phyloP scores from a whole-genome alignment of 2,888 invertebrate genomes.

The Cephus rjabovi region DNA sequence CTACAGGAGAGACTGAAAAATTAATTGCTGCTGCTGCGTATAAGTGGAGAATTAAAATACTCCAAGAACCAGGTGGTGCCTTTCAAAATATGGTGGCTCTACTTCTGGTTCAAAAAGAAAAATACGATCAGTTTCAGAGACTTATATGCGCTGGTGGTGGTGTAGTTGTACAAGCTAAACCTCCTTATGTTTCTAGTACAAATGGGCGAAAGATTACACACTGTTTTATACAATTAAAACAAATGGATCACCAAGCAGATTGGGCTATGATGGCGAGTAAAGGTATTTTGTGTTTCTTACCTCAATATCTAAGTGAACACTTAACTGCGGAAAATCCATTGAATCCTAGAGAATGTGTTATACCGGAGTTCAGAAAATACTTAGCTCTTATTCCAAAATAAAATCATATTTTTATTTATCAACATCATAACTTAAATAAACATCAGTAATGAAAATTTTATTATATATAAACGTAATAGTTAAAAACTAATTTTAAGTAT shows the following conservation, averaged over 20 bases:
- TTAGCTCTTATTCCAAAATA: constrained; percentile 56
- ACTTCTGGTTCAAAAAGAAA: constrained; percentile 73
- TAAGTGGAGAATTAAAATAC: constrained; percentile 77
- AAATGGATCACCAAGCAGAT: constrained; percentile 69
- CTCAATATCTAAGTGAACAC: constrained; percentile 74
- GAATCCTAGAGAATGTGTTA: constrained; percentile 54
- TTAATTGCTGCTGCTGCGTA: constrained; percentile 73
- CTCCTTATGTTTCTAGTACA: constrained; percentile 57
- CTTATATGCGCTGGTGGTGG: constrained; percentile 86
- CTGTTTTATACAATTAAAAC: constrained; percentile 76
- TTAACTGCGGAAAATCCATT: constrained; percentile 59
- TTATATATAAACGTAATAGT: background rate
- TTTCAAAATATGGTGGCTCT: constrained; percentile 68
- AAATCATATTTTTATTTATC: constrained; percentile 5
- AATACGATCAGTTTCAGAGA: constrained; percentile 74
- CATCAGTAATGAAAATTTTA: constrained; percentile 17
- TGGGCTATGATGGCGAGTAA: constrained; percentile 70
- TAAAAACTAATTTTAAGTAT: background rate
- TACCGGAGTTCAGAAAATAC: constrained; percentile 61
- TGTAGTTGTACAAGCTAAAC: constrained; percentile 70
- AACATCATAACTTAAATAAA: constrained; percentile 11
- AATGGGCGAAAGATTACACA: constrained; percentile 71
- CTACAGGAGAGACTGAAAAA: constrained; percentile 63
- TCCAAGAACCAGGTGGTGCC: constrained; percentile 62
- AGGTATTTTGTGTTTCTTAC: constrained; percentile 73